Evolutionary conservation across 2,113 vertebrate species (phyloP), one percentile per base, ranked within the genome.

Genomic region (Hypomesus transpacificus): DNA sequence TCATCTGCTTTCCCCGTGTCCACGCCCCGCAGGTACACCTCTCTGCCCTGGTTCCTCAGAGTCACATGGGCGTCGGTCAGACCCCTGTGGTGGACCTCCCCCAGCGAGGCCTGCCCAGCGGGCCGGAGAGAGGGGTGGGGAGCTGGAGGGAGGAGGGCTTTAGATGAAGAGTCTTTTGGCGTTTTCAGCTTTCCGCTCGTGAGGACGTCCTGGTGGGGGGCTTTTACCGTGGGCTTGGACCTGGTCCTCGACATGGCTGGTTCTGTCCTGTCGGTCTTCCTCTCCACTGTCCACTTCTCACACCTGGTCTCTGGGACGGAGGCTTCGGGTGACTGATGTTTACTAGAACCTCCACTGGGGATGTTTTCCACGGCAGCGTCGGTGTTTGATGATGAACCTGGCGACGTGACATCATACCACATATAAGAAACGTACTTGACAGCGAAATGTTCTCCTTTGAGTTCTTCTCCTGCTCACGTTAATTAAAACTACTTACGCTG

Each of bases 401-500:
- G 57, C 57, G 50, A 82, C 20, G 71, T 34, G 80, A 65, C 69
- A 66, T 31, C 75, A 57, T 58, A 3, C 56, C 59, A 20, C 31
- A 56, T n/a, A 73, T 14, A n/a, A 31, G 2, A 68, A 34, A 26
- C 28, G 26, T 1, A 39, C 59, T 51, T 4, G 2, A 57, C 22
- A 4, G 1, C 21, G 14, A 13, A 66, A 54, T 7, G 28, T 26
- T 17, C 14, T 58, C 46, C 21, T 52, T n/a, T 3, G 18, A 18
- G 3, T 64, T 31, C 17, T 5, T 20, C 24, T 20, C 14, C 28
- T 16, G 53, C 17, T 56, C 22, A 69, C 21, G 7, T 17, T 73
- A 16, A 58, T 50, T 4, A 26, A 54, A 67, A 58, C 2, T 17
- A 84, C 88, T 88, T 69, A 92, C 92, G 81, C 52, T 68, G 74